phyloP scores from a whole-genome alignment of 2,113 vertebrate species.

The Lanius ludovicianus region DNA sequence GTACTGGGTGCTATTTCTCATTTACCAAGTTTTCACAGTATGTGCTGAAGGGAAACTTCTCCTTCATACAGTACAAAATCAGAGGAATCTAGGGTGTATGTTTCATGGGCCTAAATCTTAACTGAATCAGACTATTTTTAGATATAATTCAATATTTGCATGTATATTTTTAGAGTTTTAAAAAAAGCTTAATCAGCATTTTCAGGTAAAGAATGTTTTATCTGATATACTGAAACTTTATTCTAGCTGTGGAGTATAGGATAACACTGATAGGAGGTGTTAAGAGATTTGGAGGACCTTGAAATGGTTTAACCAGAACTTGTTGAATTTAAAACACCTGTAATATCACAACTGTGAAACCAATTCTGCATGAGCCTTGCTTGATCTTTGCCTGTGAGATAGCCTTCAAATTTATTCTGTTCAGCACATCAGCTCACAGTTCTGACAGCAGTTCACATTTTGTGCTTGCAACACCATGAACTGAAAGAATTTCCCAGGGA shows the following conservation, averaged over 20 bases:
- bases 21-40: neutral
- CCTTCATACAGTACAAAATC: neutral
- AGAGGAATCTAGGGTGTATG: neutral
- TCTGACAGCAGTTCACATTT: neutral
- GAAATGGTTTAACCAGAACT: neutral
- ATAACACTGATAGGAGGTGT: neutral
- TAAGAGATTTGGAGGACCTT: neutral
- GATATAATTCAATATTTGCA: neutral
- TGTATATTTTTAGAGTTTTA: neutral
- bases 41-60: neutral
- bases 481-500: neutral
- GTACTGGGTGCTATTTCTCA: neutral
- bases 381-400: neutral
- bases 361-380: neutral
- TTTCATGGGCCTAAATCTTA: neutral
- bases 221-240: neutral
- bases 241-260: neutral
- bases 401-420: neutral
- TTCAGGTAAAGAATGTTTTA: conserved; percentile 1
- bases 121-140: neutral
- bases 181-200: neutral
- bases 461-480: neutral
- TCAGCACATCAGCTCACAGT: neutral
- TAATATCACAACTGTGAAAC: neutral
- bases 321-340: neutral